These are phyloP conservation scores for Notarius lentiginosus DNA, from an alignment of 2,113 vertebrate genomes.

Conservation along the genomic window DNA sequence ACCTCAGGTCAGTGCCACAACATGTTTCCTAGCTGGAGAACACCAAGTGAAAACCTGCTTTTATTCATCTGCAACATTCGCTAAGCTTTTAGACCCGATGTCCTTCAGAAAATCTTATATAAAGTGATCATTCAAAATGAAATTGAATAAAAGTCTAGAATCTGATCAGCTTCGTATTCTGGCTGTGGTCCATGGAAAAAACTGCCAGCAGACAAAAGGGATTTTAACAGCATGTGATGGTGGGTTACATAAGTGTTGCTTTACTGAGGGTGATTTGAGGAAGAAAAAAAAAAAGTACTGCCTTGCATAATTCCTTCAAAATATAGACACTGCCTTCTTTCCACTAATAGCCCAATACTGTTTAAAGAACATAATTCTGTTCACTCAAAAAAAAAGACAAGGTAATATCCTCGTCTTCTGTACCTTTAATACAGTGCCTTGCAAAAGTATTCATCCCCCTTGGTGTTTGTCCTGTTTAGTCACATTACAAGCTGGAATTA, in stretches of 20 bases:
- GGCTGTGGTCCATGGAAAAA: background rate
- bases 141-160: background rate
- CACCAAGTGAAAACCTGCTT: background rate
- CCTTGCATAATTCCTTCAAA: conserved; percentile 13
- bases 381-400: background rate
- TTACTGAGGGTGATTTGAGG: conserved; percentile 1
- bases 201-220: background rate
- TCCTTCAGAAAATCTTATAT: background rate
- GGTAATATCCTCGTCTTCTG: too few relatives aligned
- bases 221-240: background rate
- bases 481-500: too few relatives aligned
- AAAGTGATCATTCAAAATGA: background rate
- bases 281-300: background rate
- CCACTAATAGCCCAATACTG: background rate
- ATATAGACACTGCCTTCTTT: conserved; percentile 2
- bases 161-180: background rate
- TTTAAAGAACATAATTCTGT: background rate
- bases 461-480: too few relatives aligned
- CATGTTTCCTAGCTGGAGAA: conserved; percentile 18
- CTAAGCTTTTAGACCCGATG: background rate
- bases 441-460: too few relatives aligned
- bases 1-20: conserved; percentile 32
- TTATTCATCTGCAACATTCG: background rate
- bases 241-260: conserved; percentile 1
- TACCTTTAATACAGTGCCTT: too few relatives aligned